These are phyloP conservation scores for Xerus inauris DNA, from an alignment of 2,113 vertebrate species.

Conservation along the genomic window DNA sequence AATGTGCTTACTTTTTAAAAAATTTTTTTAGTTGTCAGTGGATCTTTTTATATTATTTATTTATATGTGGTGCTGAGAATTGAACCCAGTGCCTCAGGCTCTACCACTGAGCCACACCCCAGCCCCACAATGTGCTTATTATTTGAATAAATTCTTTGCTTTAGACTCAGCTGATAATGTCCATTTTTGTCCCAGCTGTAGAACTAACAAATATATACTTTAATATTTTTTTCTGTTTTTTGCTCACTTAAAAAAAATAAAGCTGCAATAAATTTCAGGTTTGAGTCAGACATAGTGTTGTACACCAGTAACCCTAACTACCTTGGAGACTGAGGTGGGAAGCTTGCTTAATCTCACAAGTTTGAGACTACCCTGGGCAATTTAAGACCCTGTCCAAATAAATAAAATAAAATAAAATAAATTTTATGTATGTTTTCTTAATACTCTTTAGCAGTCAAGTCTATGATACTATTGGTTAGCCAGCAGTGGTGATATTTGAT, in stretches of 20 bases:
- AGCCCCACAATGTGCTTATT: neutral
- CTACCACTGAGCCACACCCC: no score
- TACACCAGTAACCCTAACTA: neutral
- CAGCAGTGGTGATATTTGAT: neutral
- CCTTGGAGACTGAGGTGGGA: neutral
- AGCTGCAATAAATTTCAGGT: neutral
- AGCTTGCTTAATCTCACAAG: neutral
- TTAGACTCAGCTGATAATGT: constrained; percentile 1
- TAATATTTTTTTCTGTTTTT: neutral
- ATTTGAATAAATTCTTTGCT: constrained; percentile 35
- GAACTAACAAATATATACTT: neutral
- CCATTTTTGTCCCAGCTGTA: neutral
- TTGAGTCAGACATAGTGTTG: neutral
- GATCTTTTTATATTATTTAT: no score
- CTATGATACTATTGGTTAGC: neutral
- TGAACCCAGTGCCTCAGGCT: no score
- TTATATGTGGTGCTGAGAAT: no score
- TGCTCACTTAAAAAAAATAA: constrained; percentile 6
- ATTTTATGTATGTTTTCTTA: constrained; percentile 19
- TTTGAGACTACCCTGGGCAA: neutral
- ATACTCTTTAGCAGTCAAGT: neutral
- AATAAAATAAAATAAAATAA: constrained; percentile 15
- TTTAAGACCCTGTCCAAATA: neutral
- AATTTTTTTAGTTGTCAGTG: no score
- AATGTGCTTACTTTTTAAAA: constrained; percentile 11